These are phyloP conservation scores for Entomyzon cyanotis DNA, from an alignment of 2,113 vertebrate species.

Conservation along the genomic window DNA sequence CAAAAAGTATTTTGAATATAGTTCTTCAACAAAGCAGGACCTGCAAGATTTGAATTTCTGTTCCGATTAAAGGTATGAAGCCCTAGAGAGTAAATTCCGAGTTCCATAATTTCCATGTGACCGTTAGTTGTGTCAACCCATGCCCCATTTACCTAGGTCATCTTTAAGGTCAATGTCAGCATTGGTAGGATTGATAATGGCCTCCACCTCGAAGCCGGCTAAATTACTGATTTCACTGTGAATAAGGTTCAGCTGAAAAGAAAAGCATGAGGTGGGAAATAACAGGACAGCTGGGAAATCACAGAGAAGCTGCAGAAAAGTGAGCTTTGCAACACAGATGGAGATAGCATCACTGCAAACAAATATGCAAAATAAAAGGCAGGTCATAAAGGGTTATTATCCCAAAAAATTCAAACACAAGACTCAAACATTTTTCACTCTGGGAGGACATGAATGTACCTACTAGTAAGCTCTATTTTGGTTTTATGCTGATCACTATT, in stretches of 20 bases:
- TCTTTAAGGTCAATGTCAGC: constrained; percentile 99
- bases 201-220: constrained; percentile 99
- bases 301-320: constrained; percentile 78
- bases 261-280: constrained; percentile 86
- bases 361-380: constrained; percentile 72
- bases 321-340: constrained; percentile 75
- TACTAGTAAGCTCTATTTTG: background rate
- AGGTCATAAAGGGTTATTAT: constrained; percentile 47
- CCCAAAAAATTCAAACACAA: constrained; percentile 52
- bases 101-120: constrained; percentile 83
- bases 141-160: constrained; percentile 95
- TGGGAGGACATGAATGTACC: background rate
- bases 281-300: constrained; percentile 80
- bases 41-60: constrained; percentile 30
- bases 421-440: constrained; percentile 52
- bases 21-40: background rate
- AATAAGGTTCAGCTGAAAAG: constrained; percentile 98
- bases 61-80: background rate
- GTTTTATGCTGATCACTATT: background rate
- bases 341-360: constrained; percentile 69
- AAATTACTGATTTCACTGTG: constrained; percentile 99
- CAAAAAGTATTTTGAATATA: background rate
- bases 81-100: constrained; percentile 70
- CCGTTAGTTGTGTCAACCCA: constrained; percentile 79
- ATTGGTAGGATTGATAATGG: constrained; percentile 99